Evolutionary conservation across 2,113 vertebrate genomes (phyloP).

Genomic region (Melospiza georgiana): DNA sequence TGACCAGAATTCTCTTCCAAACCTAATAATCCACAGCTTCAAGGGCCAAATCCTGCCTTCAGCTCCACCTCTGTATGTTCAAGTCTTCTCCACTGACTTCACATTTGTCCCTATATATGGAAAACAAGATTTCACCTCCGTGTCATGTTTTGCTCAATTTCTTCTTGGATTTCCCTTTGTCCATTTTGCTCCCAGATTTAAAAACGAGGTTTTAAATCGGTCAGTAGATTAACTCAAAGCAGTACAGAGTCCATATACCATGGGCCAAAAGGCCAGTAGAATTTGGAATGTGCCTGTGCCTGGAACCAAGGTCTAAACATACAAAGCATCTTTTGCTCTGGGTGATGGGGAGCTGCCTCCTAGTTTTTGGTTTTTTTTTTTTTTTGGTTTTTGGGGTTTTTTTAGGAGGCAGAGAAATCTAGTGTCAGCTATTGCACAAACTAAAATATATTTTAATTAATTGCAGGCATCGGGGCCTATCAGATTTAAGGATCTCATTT

Average conservation of each 20-base stretch:
- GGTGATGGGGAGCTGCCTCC: background rate
- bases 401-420: background rate
- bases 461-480: background rate
- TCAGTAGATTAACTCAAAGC: background rate
- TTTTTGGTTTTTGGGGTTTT: background rate
- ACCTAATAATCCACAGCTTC: background rate
- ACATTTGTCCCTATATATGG: constrained; percentile 47
- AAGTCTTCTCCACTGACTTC: constrained; percentile 40
- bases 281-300: constrained; percentile 5
- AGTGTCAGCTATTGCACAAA: background rate
- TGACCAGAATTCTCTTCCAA: background rate
- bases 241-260: background rate
- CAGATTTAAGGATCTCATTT: background rate
- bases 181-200: constrained; percentile 5
- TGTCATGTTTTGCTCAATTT: constrained; percentile 35
- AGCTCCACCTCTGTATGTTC: background rate
- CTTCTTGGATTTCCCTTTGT: constrained; percentile 41
- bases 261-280: background rate
- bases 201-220: constrained; percentile 13
- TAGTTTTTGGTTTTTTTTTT: too few species aligned
- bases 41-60: constrained; percentile 32
- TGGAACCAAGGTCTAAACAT: background rate
- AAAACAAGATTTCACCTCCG: constrained; percentile 54
- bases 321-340: background rate
- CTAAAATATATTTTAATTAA: background rate